Percentiles rank a stretch among this genome's conserved stretches.
Conservation (phyloP, 2,113 vertebrate genomes). For the Pseudois nayaur region DNA sequence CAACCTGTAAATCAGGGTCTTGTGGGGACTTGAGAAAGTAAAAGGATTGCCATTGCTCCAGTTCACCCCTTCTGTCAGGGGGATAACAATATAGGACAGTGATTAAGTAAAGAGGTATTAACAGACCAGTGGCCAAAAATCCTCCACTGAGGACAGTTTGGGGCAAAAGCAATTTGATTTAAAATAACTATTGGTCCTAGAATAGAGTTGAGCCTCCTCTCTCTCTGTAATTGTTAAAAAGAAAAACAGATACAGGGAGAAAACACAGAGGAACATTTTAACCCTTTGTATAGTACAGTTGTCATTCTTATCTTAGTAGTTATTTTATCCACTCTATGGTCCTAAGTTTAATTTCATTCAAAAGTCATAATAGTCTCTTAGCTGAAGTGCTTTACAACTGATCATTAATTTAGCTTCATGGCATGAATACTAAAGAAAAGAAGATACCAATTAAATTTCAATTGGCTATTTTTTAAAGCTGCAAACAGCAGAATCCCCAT, state of each 20-base stretch:
- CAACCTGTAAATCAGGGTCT: constrained; percentile 26
- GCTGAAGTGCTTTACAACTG: constrained; percentile 76
- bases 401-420: constrained; percentile 83
- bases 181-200: constrained; percentile 65
- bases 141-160: constrained; percentile 61
- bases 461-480: constrained; percentile 84
- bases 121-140: constrained; percentile 51
- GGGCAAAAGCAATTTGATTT: constrained; percentile 78
- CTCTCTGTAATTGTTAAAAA: constrained; percentile 62
- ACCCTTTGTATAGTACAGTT: constrained; percentile 61
- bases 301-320: constrained; percentile 61
- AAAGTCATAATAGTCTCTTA: constrained; percentile 79
- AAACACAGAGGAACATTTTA: constrained; percentile 39
- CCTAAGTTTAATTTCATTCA: constrained; percentile 65
- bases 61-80: constrained; percentile 51
- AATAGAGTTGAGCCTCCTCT: constrained; percentile 54
- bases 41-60: constrained; percentile 39
- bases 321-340: constrained; percentile 35
- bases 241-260: not conserved
- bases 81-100: constrained; percentile 59
- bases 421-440: constrained; percentile 80
- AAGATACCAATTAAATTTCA: constrained; percentile 86
- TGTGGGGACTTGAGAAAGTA: not conserved
- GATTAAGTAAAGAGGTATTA: constrained; percentile 67
- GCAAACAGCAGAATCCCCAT: constrained; percentile 78